Base-by-base conservation (phyloP, 2,888 invertebrate species). In the Flexamia atlantica region DNA sequence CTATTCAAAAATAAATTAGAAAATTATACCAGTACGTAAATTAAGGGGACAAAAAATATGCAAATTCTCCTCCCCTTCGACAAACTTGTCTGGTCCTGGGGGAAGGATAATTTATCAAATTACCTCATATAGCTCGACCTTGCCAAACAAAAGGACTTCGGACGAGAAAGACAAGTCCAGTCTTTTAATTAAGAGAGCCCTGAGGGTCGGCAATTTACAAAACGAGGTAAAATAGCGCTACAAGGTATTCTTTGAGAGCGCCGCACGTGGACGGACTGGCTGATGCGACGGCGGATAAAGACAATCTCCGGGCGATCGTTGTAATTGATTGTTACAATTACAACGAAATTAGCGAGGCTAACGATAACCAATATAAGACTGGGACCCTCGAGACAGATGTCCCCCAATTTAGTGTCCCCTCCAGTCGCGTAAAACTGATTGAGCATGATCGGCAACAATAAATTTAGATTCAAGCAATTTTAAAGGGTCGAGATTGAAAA, bases 291-390 rank as follows among this genome's bases (percentile, higher is more conserved):
- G 53, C 23, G 14, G 14, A 46, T 46, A 46, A 46, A 46, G 46
- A 46, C 46, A 17, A 46, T 3, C 23, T 53, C 2, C 3, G 23
- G 53, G 23, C 30, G 4, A n/a, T 30, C n/a, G 68, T 5, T 9
- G 32, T 68, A 68, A 68, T 68, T 68, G 68, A 68, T 68, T 30
- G 68, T 68, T 17, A 68, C 30, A 68, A 68, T 68, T 68, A 68
- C 60, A 60, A 23, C 3, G 60, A 60, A 60, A 60, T 60, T 60
- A 60, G 23, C 10, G 60, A 60, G 12, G 28, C 25, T 28, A 60
- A 60, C 60, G 9, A 60, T 60, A 23, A 28, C 60, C 60, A 14
- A 60, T 60, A 60, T 60, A 60, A 60, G 28, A 60, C 23, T 14
- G 60, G 28, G 60, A 53, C 23, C 60, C 60, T 28, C 9, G 60